Conservation (phyloP, 2,113 vertebrate genomes). For the Dryoscopus gambensis region DNA sequence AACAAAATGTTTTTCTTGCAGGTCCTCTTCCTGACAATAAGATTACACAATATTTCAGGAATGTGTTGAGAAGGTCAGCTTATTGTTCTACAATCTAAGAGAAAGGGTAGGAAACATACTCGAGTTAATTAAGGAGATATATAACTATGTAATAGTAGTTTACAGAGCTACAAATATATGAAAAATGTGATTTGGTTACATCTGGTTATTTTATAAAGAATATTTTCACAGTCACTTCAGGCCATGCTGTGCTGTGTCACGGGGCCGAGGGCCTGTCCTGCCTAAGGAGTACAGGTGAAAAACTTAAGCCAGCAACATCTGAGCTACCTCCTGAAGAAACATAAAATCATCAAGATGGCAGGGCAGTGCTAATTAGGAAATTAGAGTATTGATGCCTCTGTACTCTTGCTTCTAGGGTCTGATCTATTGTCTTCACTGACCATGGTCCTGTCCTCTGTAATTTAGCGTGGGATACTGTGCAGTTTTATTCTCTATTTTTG, state of each 20-base stretch:
- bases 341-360: background rate
- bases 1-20: background rate
- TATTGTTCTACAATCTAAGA: background rate
- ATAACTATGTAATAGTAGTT: background rate
- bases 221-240: background rate
- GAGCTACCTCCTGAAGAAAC: background rate
- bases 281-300: background rate
- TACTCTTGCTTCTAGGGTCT: background rate
- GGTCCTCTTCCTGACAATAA: background rate
- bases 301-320: background rate
- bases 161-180: accelerated
- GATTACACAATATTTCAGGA: background rate
- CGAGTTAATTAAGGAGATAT: background rate
- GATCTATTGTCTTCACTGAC: background rate
- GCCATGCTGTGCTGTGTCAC: background rate
- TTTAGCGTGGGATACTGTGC: accelerated
- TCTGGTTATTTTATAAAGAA: background rate
- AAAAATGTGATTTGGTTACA: background rate
- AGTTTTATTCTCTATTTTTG: background rate
- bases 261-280: background rate
- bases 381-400: background rate
- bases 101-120: background rate
- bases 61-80: background rate
- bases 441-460: background rate
- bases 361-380: background rate